Evolutionary conservation across 2,113 vertebrate species (phyloP).

Genomic region (Boleophthalmus pectinirostris): DNA sequence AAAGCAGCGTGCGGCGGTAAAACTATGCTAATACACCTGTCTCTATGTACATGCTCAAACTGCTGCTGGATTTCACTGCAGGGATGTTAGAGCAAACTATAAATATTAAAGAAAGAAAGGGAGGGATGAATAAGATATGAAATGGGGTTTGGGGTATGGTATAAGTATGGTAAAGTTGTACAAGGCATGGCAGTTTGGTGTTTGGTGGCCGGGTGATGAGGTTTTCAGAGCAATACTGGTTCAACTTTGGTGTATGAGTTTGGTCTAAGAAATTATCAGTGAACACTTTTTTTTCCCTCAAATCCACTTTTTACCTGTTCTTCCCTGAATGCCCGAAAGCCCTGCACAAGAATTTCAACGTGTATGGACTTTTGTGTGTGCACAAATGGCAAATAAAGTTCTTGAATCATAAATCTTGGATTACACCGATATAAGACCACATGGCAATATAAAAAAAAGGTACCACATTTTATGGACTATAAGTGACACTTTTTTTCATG

Average conservation of each 20-base stretch:
- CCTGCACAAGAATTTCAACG: too few relatives aligned
- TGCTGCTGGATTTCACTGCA: slow-evolving; percentile 1
- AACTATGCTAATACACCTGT: slow-evolving; percentile 18
- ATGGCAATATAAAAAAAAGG: too few relatives aligned
- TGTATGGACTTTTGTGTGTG: too few relatives aligned
- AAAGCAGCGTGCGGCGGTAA: slow-evolving; percentile 15
- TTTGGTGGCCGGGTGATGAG: background rate
- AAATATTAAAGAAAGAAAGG: background rate
- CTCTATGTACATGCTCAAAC: background rate
- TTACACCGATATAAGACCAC: too few relatives aligned
- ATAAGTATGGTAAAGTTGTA: background rate
- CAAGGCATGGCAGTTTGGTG: background rate
- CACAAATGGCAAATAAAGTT: too few relatives aligned
- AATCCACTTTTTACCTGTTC: too few relatives aligned
- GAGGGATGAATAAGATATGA: background rate
- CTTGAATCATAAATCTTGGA: too few relatives aligned
- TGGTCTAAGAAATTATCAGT: too few relatives aligned
- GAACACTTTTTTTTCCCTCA: too few relatives aligned
- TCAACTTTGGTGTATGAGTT: background rate
- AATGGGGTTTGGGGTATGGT: background rate
- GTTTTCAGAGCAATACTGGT: background rate
- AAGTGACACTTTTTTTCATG: too few relatives aligned
- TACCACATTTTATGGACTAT: too few relatives aligned
- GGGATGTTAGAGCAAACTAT: background rate
- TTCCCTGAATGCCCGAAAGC: too few relatives aligned